These are phyloP conservation scores for Helicoverpa assulta DNA, from an alignment of 2,888 invertebrate genomes.

Conservation along the genomic window DNA sequence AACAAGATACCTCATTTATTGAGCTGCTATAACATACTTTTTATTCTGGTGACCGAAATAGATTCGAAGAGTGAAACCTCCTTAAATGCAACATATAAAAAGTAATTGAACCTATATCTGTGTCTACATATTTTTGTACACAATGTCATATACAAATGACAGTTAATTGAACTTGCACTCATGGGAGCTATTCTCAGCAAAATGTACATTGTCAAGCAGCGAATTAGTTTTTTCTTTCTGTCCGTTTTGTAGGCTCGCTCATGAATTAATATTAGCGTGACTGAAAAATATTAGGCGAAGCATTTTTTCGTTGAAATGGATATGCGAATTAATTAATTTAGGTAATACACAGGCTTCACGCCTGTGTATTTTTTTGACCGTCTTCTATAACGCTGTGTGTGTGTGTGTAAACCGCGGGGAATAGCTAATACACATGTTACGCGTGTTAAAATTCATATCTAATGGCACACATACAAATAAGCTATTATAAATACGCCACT, in stretches of 20 bases:
- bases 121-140: background rate
- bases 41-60: too few species aligned
- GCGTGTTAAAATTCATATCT: too few species aligned
- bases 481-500: conserved; percentile 48
- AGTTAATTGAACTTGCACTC: conserved; percentile 15
- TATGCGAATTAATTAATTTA: conserved; percentile 24
- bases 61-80: too few species aligned
- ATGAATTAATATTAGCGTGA: conserved; percentile 31
- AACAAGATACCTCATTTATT: too few species aligned
- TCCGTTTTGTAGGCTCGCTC: conserved; percentile 35
- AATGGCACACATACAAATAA: background rate
- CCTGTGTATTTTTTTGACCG: conserved; percentile 3
- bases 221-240: conserved; percentile 38
- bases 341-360: conserved; percentile 4
- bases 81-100: too few species aligned
- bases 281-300: conserved; percentile 22
- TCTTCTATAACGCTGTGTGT: too few species aligned
- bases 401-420: too few species aligned
- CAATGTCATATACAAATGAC: background rate
- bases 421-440: too few species aligned
- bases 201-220: background rate
- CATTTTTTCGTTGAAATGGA: background rate
- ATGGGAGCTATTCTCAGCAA: conserved; percentile 31
- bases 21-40: too few species aligned
- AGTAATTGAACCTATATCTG: too few species aligned